Base-by-base conservation (phyloP, 2,888 invertebrate species). In the Parasteatoda lunata region DNA sequence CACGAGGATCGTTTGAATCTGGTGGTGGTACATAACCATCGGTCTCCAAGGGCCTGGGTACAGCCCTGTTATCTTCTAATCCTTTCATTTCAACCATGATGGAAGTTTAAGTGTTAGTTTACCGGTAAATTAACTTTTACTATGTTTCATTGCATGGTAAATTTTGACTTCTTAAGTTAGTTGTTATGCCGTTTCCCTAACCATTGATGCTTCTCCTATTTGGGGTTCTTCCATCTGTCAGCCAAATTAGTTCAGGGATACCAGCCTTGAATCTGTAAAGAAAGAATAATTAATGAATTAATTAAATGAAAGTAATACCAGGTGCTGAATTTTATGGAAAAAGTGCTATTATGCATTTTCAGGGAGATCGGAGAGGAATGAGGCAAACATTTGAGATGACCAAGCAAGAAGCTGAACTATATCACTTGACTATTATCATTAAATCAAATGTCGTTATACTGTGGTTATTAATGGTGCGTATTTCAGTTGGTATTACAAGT, bases 1-100 rank as follows among this genome's bases (percentile, higher is more conserved):
- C 15, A 30, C 66, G 5, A 45, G 15, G 47, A 9, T 59, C 9
- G 49, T 47, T 51, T n/a, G 11, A n/a, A 0, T 75, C 81, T 15
- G 48, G 68, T 7, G 69, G 75, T 13, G 72, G 72, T 11, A 78
- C 30, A 64, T 77, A 84, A 3, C 79, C 76, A 52, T 85, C 70
- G 30, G 52, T 80, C 52, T 80, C 76, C 8, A 71, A 64, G 64
- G 7, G 64, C 51, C 70, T 52, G 47, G 52, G 66, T 30, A 76
- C 48, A 0, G 71, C 85, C 70, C 80, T n/a, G 49, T 75, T 77
- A 9, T 87, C 78, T 47, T 83, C 88, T 51, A 79, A 15, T 9
- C 79, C 83, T 76, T 88, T 88, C 83, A 88, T 88, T 64, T 88
- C 88, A 9, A 88, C 88, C 88, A 88, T 88, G 30, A 64, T 87